Percentiles rank a stretch among this genome's conserved stretches.
These are phyloP conservation scores for Notamacropus eugenii DNA, from an alignment of 2,797 vertebrate genomes.

Conservation along the genomic window DNA sequence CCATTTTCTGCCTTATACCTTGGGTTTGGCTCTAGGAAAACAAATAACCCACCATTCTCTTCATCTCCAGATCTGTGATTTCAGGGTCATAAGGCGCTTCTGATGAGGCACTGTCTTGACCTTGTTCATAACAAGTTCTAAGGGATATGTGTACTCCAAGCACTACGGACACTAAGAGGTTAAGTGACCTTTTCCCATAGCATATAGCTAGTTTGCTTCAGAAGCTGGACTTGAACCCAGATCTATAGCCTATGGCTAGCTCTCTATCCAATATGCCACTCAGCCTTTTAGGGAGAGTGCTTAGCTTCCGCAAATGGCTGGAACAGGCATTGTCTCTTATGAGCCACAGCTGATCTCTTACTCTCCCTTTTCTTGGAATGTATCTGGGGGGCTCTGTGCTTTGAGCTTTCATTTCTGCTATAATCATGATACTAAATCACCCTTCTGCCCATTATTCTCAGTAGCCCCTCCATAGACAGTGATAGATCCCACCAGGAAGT, in stretches of 20 bases:
- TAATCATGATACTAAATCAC: slow-evolving; percentile 53
- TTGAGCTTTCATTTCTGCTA: not conserved
- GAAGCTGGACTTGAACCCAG: not conserved
- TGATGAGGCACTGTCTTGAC: not conserved
- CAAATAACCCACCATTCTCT: not conserved
- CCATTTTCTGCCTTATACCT: not conserved
- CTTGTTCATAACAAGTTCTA: not conserved
- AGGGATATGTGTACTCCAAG: not conserved
- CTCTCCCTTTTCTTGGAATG: slow-evolving; percentile 36
- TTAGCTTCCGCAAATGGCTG: not conserved
- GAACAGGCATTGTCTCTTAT: not conserved
- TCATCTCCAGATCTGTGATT: not conserved
- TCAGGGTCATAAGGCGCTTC: not conserved
- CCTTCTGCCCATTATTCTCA: slow-evolving; percentile 47
- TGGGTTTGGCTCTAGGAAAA: not conserved
- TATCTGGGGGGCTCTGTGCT: not conserved
- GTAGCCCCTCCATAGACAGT: slow-evolving; percentile 44
- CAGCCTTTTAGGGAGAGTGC: slow-evolving; percentile 13
- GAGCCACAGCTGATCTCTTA: slow-evolving; percentile 5
- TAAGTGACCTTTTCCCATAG: not conserved
- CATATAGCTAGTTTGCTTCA: not conserved
- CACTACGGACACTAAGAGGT: not conserved
- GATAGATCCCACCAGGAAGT: slow-evolving; percentile 63
- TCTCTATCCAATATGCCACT: not conserved
- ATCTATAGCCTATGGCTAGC: not conserved